These are phyloP conservation scores for Heterohyrax brucei DNA, from an alignment of 2,797 vertebrate genomes.

Conservation along the genomic window DNA sequence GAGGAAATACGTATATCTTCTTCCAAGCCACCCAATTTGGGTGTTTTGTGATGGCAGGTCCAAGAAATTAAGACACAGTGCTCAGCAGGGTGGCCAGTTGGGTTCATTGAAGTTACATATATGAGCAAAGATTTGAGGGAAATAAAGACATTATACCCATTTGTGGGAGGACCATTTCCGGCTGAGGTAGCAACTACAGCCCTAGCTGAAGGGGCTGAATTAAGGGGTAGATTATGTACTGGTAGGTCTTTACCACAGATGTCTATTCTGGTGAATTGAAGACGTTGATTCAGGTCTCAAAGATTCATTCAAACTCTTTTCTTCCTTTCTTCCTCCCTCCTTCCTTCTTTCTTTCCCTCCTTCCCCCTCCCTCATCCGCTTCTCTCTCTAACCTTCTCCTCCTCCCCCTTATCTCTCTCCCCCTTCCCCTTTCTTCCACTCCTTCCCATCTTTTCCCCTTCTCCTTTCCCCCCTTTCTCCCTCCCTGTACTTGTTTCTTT, in stretches of 20 bases:
- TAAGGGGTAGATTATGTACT: background rate
- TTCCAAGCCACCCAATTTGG: no score
- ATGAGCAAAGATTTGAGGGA: background rate
- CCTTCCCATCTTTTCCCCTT: no score
- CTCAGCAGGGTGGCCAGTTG: background rate
- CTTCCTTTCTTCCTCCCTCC: background rate
- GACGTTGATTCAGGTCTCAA: background rate
- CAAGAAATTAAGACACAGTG: background rate
- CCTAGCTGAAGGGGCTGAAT: no score
- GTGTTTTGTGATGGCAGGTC: no score
- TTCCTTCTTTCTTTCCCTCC: background rate
- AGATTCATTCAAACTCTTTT: background rate
- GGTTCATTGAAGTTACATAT: slow-evolving; percentile 29
- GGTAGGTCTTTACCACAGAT: background rate
- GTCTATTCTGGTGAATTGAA: background rate
- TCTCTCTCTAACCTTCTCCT: no score
- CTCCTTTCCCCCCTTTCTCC: background rate
- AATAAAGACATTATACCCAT: background rate
- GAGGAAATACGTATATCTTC: no score
- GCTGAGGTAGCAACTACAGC: background rate
- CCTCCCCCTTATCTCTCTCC: no score
- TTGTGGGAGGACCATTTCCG: background rate
- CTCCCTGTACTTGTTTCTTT: background rate
- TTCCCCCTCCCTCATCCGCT: background rate
- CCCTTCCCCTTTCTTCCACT: no score